A percentile compares a stretch with the other conserved stretches of the same genome.
Conservation (phyloP, 2,113 vertebrate genomes). For the Gobiocypris rarus region DNA sequence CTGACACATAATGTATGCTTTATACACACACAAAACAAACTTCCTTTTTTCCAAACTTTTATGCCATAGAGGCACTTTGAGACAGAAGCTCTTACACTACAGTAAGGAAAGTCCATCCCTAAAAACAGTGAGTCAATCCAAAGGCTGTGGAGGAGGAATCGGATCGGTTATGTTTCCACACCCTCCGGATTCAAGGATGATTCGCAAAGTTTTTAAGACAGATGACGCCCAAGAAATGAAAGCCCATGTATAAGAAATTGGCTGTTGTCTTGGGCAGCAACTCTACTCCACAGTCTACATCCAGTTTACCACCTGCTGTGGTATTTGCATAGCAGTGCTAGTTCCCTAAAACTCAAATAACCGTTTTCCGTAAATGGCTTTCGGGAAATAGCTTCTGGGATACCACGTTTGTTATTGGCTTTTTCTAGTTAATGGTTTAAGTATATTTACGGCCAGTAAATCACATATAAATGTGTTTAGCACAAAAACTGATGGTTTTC, state of each 20-base stretch:
- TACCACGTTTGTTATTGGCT: constrained; percentile 25
- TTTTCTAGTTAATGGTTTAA: background rate
- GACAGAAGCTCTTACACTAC: background rate
- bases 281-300: constrained; percentile 1
- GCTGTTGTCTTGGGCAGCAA: constrained; percentile 51
- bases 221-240: constrained; percentile 32
- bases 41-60: background rate
- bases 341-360: constrained; percentile 28
- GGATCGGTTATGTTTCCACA: constrained; percentile 45
- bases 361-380: constrained; percentile 35
- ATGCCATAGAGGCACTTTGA: background rate
- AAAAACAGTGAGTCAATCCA: constrained; percentile 42
- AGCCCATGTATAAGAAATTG: constrained; percentile 4
- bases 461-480: background rate
- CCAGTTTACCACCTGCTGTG: constrained; percentile 55
- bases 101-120: constrained; percentile 39
- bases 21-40: background rate
- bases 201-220: constrained; percentile 26
- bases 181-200: constrained; percentile 37
- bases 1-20: background rate
- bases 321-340: constrained; percentile 24
- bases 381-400: constrained; percentile 46
- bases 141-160: constrained; percentile 25
- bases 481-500: background rate
- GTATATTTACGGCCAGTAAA: background rate